A percentile compares a stretch with the other conserved stretches of the same genome.
These are phyloP conservation scores for Benthosema pterotum DNA, from an alignment of 2,797 vertebrate genomes.

Conservation along the genomic window DNA sequence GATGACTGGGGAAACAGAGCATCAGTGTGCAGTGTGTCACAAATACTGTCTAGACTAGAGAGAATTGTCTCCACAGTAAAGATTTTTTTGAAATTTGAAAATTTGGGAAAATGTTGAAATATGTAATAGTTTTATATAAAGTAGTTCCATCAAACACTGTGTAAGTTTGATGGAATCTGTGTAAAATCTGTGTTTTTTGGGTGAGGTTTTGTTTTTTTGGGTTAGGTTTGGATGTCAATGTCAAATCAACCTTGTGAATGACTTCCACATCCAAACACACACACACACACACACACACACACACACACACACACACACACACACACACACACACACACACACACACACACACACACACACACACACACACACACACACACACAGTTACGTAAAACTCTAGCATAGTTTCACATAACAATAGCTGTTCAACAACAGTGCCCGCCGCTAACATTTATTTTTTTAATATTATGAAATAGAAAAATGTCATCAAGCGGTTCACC, in stretches of 20 bases:
- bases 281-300: neutral
- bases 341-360: slow-evolving; percentile 9
- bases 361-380: slow-evolving; percentile 12
- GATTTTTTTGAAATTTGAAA: too few species aligned
- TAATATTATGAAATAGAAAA: slow-evolving; percentile 13
- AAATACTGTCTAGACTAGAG: slow-evolving; percentile 1
- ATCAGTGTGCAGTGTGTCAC: slow-evolving; percentile 13
- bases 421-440: neutral
- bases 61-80: neutral
- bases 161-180: too few species aligned
- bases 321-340: neutral
- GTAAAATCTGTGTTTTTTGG: too few species aligned
- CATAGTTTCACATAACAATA: slow-evolving; percentile 2
- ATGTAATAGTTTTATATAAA: too few species aligned
- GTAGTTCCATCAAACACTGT: too few species aligned
- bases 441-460: neutral
- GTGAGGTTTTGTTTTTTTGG: slow-evolving; percentile 14
- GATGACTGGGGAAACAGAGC: slow-evolving; percentile 5
- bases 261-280: neutral
- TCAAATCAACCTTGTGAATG: slow-evolving; percentile 9
- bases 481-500: slow-evolving; percentile 48
- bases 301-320: neutral
- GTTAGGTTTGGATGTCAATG: slow-evolving; percentile 9
- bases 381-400: neutral
- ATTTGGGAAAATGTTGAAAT: too few species aligned